Base-by-base conservation (phyloP, 2,797 vertebrate species). In the Gambusia yucatana region DNA sequence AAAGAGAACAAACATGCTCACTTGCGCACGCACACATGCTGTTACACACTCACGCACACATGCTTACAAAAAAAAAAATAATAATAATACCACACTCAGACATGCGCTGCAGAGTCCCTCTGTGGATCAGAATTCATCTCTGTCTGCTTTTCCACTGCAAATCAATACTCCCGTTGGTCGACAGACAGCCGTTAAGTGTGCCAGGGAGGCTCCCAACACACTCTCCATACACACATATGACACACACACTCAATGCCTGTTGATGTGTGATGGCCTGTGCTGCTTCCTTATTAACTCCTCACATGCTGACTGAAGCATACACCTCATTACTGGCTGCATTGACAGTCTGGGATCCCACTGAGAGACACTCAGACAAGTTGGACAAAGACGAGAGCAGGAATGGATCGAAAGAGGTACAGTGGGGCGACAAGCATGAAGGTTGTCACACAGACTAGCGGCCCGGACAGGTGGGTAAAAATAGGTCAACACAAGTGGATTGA, bases 271-370 rank as follows among this genome's bases (percentile, higher is more conserved):
- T 91, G 94, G 92, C 92, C 89, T 92, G 89, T 90, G 86, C 91
- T 89, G 91, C 88, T 94, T 91, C 93, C 93, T 95, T 95, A 96
- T 96, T 95, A 95, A 95, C 94, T 93, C 93, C 90, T 95, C 90
- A 93, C 92, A 94, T 87, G 93, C 93, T 90, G 95, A 92, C 92
- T 93, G 90, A 88, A 91, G 89, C 86, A 89, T 91, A 91, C 89
- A 88, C 92, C 93, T 95, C 95, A 95, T 93, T 95, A 94, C 85
- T 81, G 89, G 92, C 91, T 90, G 90, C 88, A 91, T 89, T 88
- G 93, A 88, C 92, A 91, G 92, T 79, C 90, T 72, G 89, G 83
- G 75, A 75, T 87, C 88, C 88, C 73, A 43, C 88, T 75, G 90
- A 89, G 88, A 88, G 76, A 88, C 84, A 73, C 78, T 77, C 86